Base-by-base conservation (phyloP, 1,140 invertebrate genomes). In the Lepidostoma basale region DNA sequence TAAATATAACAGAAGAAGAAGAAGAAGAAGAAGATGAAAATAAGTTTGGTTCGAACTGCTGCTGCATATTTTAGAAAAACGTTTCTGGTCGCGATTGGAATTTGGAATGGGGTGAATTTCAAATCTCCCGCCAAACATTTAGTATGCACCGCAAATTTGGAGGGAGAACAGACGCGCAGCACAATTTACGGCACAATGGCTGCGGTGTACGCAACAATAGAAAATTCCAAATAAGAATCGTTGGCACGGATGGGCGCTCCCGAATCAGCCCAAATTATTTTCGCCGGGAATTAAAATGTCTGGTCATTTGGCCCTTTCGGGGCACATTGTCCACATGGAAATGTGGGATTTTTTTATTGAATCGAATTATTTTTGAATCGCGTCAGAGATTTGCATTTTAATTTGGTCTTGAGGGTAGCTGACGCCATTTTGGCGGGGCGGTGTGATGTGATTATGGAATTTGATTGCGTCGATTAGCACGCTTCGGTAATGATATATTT, bases 321-420 rank as follows among this genome's bases (percentile, higher is more conserved):
- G 18, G 6, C 30, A 23, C 30, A 56, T 56, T 56, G 52, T 56
- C 30, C 59, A 5, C 60, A 52, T 52, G 49, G 33, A 42, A 36
- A 56, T 56, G 44, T 47, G 10, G 33, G 33, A 16, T 47, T n/a
- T n/a, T 36, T 22, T 25, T 44, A 23, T 40, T 28, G 49, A 68
- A 72, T 66, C 60, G 59, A 69, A 71, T 71, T 65, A 72, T 62
- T 69, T 72, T 60, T 72, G 28, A 16, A n/a, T 65, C 67, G 60
- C 44, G 44, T 56, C 70, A 40, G 39, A 63, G 67, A 72, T 72
- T 72, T 69, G 58, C 70, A 72, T 72, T 69, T 72, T 67, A 72
- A 72, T 72, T 66, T 59, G 65, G 18, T 42, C 33, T 39, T 36
- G 56, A 30, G 33, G 39, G 28, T 40, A 28, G 10, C 3, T 28